Evolutionary conservation across 2,113 vertebrate species (phyloP).

Genomic region (Dromas ardeola): DNA sequence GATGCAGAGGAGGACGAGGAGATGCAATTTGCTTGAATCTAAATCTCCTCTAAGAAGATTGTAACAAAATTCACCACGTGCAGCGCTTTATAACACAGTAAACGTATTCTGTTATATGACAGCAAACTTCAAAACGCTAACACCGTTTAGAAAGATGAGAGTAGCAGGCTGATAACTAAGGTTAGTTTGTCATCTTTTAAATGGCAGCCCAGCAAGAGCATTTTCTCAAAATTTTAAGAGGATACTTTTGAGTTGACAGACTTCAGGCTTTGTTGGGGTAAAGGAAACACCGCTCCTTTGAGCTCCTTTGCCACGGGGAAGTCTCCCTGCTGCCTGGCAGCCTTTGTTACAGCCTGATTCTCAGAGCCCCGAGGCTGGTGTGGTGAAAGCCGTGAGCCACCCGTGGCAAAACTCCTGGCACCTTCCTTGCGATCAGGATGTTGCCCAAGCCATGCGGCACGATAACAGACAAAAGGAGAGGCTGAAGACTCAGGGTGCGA

Average conservation of each 20-base stretch:
- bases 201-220: neutral
- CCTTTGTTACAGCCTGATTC: neutral
- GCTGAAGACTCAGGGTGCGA: neutral
- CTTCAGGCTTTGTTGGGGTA: neutral
- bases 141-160: neutral
- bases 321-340: neutral
- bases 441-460: neutral
- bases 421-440: neutral
- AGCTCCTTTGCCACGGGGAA: neutral
- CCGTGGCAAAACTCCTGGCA: neutral
- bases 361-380: neutral
- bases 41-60: neutral
- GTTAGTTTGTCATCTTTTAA: neutral
- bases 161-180: neutral
- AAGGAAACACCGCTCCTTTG: neutral
- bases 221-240: neutral
- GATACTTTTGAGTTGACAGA: neutral
- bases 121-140: neutral
- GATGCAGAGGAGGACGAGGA: neutral
- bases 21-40: neutral
- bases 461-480: neutral
- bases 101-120: neutral
- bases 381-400: neutral
- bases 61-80: neutral
- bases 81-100: neutral